phyloP scores from a whole-genome alignment of 2,888 invertebrate species.

The Cremastobaeus sp. region DNA sequence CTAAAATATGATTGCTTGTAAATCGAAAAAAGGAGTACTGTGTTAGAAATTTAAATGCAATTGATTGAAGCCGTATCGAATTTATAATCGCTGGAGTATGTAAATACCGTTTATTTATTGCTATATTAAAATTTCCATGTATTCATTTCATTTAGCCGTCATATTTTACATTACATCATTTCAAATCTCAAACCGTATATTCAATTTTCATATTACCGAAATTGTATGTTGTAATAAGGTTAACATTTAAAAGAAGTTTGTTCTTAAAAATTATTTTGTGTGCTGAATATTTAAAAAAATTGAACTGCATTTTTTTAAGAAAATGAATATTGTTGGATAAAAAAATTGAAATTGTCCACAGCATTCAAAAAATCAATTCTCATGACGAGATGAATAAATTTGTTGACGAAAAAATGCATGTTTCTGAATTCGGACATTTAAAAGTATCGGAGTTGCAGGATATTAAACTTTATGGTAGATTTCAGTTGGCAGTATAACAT shows the following conservation, averaged over 20 bases:
- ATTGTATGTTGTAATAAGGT: too few species aligned
- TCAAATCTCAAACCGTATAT: too few species aligned
- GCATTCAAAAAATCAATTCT: too few species aligned
- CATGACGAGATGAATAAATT: background rate
- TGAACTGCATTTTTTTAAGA: too few species aligned
- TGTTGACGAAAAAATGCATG: background rate
- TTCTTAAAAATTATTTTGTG: too few species aligned
- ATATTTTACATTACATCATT: too few species aligned
- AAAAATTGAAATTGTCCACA: too few species aligned
- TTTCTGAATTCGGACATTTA: conserved; percentile 17
- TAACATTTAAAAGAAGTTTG: too few species aligned
- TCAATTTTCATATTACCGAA: too few species aligned
- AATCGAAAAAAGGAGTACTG: conserved; percentile 37
- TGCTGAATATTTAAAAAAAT: too few species aligned
- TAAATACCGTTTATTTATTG: conserved; percentile 1
- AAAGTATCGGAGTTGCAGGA: conserved; percentile 23
- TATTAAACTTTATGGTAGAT: conserved; percentile 31
- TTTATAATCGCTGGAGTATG: conserved; percentile 6
- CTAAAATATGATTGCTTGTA: conserved; percentile 48
- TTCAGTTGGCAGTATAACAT: conserved; percentile 27
- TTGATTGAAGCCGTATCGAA: conserved; percentile 20
- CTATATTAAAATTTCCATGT: background rate
- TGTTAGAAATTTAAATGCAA: conserved; percentile 40
- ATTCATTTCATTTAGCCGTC: too few species aligned
- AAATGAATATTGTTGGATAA: too few species aligned